These are phyloP conservation scores for Campylomormyrus numenius DNA, from an alignment of 2,113 vertebrate genomes.

Conservation along the genomic window DNA sequence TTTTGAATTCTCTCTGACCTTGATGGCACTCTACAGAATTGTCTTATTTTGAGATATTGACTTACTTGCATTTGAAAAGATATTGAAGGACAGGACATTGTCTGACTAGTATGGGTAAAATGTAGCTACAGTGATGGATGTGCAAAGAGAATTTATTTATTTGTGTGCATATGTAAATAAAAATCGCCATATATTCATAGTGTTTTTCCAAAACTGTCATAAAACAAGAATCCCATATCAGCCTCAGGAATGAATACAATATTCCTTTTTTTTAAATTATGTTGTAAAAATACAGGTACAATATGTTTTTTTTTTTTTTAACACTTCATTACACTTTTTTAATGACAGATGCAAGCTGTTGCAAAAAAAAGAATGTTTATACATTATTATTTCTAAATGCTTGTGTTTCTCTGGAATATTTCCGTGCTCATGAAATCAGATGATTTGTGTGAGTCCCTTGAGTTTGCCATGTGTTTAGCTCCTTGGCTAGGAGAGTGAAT, in stretches of 20 bases:
- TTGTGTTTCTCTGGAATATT: not conserved
- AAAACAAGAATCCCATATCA: not conserved
- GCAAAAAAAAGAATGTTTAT: not conserved
- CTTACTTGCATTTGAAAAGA: not conserved
- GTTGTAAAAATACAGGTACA: not conserved
- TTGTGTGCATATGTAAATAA: no score
- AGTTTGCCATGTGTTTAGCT: not conserved
- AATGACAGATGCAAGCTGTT: not conserved
- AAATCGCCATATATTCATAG: not conserved
- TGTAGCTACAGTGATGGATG: not conserved
- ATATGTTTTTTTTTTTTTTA: not conserved
- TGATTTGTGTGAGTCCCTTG: not conserved
- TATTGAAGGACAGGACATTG: not conserved
- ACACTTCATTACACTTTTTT: not conserved
- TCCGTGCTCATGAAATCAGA: not conserved
- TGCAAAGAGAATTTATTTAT: not conserved
- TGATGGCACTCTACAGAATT: not conserved
- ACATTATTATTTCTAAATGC: not conserved
- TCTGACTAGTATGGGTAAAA: not conserved
- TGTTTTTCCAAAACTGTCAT: not conserved
- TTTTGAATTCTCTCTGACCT: not conserved
- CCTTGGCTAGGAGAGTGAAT: not conserved
- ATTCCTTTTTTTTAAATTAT: not conserved
- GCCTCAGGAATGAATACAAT: not conserved
- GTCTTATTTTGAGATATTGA: not conserved